phyloP scores from a whole-genome alignment of 2,888 invertebrate genomes.

The Lacanobia oleracea region DNA sequence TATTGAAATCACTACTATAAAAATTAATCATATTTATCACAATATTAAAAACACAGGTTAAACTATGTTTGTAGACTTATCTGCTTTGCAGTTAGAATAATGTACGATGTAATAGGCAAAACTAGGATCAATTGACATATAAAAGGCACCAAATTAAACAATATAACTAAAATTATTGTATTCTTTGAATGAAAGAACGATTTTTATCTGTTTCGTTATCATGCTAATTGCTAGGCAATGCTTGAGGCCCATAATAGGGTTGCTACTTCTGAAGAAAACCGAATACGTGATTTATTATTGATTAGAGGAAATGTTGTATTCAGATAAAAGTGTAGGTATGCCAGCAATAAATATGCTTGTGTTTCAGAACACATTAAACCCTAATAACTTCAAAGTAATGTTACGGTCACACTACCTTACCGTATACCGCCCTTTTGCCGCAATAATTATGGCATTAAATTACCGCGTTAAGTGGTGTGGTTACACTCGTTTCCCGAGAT shows the following conservation, averaged over 20 bases:
- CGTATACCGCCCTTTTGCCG: no score
- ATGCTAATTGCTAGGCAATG: slow-evolving; percentile 13
- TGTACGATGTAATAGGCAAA: slow-evolving; percentile 19
- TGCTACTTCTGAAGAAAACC: slow-evolving; percentile 38
- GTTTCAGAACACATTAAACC: no score
- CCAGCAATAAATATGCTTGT: background rate
- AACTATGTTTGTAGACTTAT: slow-evolving; percentile 57
- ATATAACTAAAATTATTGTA: slow-evolving; percentile 1
- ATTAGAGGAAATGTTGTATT: slow-evolving; percentile 1
- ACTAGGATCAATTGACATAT: slow-evolving; percentile 7
- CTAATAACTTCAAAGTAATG: no score
- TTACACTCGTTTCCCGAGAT: no score
- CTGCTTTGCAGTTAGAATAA: slow-evolving; percentile 53
- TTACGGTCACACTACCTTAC: no score
- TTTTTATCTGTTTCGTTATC: slow-evolving; percentile 2
- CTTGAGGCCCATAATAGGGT: slow-evolving; percentile 12
- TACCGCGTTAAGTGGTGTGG: no score
- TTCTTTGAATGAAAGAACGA: background rate
- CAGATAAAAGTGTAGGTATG: slow-evolving; percentile 1
- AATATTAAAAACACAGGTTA: slow-evolving; percentile 29
- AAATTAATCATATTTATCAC: slow-evolving; percentile 46
- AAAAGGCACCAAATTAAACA: slow-evolving; percentile 31
- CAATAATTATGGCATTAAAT: no score
- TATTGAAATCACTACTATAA: slow-evolving; percentile 62
- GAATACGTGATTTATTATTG: background rate